Evolutionary conservation across 64 coral and sea anemone genomes (phyloP).

Genomic region (Montipora foliosa): DNA sequence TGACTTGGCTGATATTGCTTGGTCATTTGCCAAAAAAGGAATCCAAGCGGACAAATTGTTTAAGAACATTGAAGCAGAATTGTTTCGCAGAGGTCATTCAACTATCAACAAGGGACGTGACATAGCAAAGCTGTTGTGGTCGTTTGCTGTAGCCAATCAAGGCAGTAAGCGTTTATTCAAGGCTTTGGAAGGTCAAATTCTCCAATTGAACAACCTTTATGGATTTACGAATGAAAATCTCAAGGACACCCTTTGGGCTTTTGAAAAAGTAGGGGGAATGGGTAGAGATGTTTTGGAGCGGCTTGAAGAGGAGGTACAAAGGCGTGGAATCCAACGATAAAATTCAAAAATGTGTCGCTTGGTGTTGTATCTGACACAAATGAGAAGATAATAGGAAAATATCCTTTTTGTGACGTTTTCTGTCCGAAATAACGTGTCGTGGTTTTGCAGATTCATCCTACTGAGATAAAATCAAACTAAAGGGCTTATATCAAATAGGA

Average conservation of each 20-base stretch:
- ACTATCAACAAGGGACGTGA: neutral
- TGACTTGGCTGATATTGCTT: neutral
- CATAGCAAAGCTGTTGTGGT: neutral
- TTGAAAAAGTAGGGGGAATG: neutral
- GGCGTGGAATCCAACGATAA: no score
- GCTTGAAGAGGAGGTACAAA: no score
- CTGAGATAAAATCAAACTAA: no score
- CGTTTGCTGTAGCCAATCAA: neutral
- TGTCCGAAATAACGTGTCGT: no score
- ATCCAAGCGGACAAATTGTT: neutral
- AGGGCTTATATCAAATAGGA: no score
- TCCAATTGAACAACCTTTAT: neutral
- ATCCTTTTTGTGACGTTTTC: no score
- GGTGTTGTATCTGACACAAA: no score
- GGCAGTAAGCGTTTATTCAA: neutral
- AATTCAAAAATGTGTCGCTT: no score
- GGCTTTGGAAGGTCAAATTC: neutral
- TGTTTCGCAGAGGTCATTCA: neutral
- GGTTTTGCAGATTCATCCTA: no score
- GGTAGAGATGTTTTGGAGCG: no score
- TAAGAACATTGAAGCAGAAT: neutral
- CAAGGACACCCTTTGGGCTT: neutral
- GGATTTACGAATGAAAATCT: neutral
- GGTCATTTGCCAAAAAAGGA: neutral
- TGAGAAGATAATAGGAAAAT: no score